Base-by-base conservation (phyloP, 2,888 invertebrate species). In the Cheiracanthium punctorium region DNA sequence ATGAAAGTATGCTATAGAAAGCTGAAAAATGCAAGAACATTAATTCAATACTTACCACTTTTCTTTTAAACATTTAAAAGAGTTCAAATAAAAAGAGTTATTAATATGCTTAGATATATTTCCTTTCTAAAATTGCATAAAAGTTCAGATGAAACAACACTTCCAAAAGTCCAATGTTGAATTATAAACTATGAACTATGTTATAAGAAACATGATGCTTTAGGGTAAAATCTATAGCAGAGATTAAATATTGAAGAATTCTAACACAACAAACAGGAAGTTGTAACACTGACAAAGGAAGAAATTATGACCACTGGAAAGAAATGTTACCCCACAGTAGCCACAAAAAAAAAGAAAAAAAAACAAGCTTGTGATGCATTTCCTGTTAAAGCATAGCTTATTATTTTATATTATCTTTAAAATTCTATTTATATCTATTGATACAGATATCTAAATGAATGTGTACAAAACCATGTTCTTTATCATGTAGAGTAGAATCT, bases 251-350 rank as follows among this genome's bases (percentile, higher is more conserved):
- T 1, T 5, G 20, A 1, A 58, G 58, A 58, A 58, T 8, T 29
- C 20, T 69, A 75, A 52, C 43, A 32, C 33, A 72, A 48, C 41
- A 37, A 58, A 75, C 75, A 82, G 82, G 82, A 82, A 82, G 64
- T 58, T 67, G 37, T 28, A 70, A 43, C 70, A 69, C 52, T 37
- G 32, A 10, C 29, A 82, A 70, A 70, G 75, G 82, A 81, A 82
- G 70, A 48, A 37, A 48, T 72, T 72, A 8, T 41, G 52, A 43
- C 69, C 58, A 75, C 28, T 64, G 41, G 41, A 37, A 69, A 75
- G 41, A 30, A 65, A 43, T 43, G 48, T 65, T 76, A 67, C 43
- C 71, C 24, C 10, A 65, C 64, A 43, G 32, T 29, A 24, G 24
- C 8, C 32, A 72, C 71, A 48, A 28, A 72, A 74, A 72, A 67